Base-by-base conservation (phyloP, 2,113 vertebrate species). In the Sclerurus mexicanus region DNA sequence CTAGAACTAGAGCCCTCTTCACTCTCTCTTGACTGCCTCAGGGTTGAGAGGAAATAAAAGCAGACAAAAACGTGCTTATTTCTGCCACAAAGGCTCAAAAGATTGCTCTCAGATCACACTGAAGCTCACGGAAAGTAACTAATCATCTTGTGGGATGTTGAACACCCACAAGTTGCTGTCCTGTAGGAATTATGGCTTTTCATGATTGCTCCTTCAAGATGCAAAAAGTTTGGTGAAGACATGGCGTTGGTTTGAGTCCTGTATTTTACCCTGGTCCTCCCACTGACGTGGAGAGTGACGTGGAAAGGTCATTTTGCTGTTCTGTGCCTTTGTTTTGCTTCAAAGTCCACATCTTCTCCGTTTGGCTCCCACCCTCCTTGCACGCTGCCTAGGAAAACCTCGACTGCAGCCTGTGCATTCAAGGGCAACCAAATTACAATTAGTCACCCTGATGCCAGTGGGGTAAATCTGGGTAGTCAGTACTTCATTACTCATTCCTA, bases 181-280 rank as follows among this genome's bases (percentile, higher is more conserved):
- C 47, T 78, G 35, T 66, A 93, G 80, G 83, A 92, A 93, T 92
- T 95, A 75, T 23, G 90, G 83, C 79, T 96, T 97, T 50, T 86
- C 60, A 69, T 46, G 76, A 87, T 78, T 93, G 69, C 37, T 49
- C 53, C 2, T 8, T 92, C 84, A 94, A 71, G 64, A 89, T 37
- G n/a, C 35, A 59, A 44, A 85, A 78, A 19, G 25, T 86, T 81
- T 80, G 42, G 47, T 62, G 31, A 25, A 77, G 66, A 47, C 69
- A 58, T 3, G 4, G 28, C 0, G 0, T n/a, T 79, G 47, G 24
- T 46, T 42, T 14, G 30, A 72, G 76, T 50, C 35, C 52, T 21
- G 2, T 47, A 28, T 81, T 71, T 86, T 47, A 18, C 52, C 21
- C 47, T 58, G 24, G 1, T 66, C 90, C 35, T 88, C 18, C 64